Conservation (phyloP, 1,140 invertebrate genomes). For the Bombus superbus region DNA sequence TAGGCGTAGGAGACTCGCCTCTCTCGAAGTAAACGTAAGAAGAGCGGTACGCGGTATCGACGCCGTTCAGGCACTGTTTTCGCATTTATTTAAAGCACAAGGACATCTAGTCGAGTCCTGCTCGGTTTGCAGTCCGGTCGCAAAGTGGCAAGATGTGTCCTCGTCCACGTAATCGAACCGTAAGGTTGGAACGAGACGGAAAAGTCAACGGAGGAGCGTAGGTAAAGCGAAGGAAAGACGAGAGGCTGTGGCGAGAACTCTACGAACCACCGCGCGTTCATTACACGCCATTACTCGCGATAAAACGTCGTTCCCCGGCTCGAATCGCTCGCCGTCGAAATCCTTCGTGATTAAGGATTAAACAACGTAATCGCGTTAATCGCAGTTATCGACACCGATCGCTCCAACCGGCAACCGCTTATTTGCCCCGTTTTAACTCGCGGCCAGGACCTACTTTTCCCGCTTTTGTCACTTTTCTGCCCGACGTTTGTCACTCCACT, state of each 20-base stretch:
- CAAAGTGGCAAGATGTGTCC: slow-evolving; percentile 79
- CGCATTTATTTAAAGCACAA: slow-evolving; percentile 81
- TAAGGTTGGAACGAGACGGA: slow-evolving; percentile 20
- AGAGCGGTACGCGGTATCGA: neutral
- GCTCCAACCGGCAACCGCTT: neutral
- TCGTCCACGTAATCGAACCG: slow-evolving; percentile 74
- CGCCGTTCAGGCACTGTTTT: slow-evolving; percentile 71
- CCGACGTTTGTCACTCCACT: neutral
- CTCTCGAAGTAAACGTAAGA: slow-evolving; percentile 21
- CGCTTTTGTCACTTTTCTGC: neutral
- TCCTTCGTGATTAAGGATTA: slow-evolving; percentile 74
- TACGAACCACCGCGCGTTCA: slow-evolving; percentile 56
- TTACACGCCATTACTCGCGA: slow-evolving; percentile 70
- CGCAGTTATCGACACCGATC: slow-evolving; percentile 68
- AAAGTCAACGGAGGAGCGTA: neutral
- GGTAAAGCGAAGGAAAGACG: slow-evolving; percentile 5
- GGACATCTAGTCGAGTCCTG: slow-evolving; percentile 79
- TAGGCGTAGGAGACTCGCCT: slow-evolving; percentile 59
- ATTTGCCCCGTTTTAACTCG: neutral
- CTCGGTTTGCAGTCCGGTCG: slow-evolving; percentile 67
- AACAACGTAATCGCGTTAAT: slow-evolving; percentile 74
- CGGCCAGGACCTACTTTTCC: neutral
- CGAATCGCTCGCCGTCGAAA: slow-evolving; percentile 69
- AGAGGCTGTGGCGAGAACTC: neutral
- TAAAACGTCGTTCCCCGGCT: slow-evolving; percentile 68